Conservation (phyloP, 2,888 invertebrate genomes). For the Sinhomidia bicolor region DNA sequence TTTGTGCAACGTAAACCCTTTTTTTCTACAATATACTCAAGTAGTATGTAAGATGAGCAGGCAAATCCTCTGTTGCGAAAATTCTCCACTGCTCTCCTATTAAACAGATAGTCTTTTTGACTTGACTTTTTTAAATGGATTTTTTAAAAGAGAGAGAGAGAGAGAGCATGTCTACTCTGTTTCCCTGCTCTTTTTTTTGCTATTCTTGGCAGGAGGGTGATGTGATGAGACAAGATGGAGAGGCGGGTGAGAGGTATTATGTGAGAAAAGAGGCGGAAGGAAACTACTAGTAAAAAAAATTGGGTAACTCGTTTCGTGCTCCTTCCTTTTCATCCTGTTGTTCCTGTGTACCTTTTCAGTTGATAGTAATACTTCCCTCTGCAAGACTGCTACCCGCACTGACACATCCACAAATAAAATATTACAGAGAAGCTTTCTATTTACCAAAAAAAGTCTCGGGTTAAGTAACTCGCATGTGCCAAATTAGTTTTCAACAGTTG, state of each 20-base stretch:
- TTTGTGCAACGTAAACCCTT: not conserved
- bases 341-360: conserved; percentile 34
- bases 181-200: too few species aligned
- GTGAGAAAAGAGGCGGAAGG: conserved; percentile 37
- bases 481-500: conserved; percentile 41
- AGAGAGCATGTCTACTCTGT: too few species aligned
- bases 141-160: too few species aligned
- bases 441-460: not conserved
- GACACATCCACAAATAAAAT: conserved; percentile 22
- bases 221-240: conserved; percentile 38
- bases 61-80: conserved; percentile 34
- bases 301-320: conserved; percentile 52
- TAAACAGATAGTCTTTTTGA: not conserved
- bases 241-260: conserved; percentile 28
- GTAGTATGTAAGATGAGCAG: conserved; percentile 36
- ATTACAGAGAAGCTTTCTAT: not conserved
- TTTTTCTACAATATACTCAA: not conserved
- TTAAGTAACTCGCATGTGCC: conserved; percentile 35
- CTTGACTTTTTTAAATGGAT: conserved; percentile 24
- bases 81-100: not conserved
- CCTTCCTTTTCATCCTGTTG: conserved; percentile 11
- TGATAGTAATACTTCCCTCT: conserved; percentile 45
- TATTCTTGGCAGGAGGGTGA: conserved; percentile 11
- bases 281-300: conserved; percentile 42
- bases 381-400: not conserved